Base-by-base conservation (phyloP, 2,113 vertebrate species). In the Sclerurus mexicanus region DNA sequence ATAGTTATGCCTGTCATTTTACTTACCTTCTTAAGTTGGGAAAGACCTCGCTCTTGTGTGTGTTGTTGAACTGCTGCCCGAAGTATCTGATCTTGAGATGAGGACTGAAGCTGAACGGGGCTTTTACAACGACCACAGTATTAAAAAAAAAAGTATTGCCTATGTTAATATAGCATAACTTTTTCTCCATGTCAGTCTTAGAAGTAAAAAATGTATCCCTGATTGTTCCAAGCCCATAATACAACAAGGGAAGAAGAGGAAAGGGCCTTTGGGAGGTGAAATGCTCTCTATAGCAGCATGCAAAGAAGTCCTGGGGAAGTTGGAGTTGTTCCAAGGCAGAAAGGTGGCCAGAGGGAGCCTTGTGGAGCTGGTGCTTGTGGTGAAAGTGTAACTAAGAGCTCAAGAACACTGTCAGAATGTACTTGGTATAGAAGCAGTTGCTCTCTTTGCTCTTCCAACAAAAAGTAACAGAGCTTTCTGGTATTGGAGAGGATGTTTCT, bases 1-100 rank as follows among this genome's bases (percentile, higher is more conserved):
- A 8, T 18, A 44, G 44, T 25, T 75, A 28, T 24, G 2, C 4
- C 1, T 5, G 4, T 30, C 0, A 4, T 8, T 89, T 73, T 28
- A 10, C 77, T 85, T 71, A 14, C 8, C 42, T 63, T 67, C 8
- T 81, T 47, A 44, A 46, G 19, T 3, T 76, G 44, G 18, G 22
- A 66, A 56, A 52, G 24, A 14, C 10, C 13, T 14, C 17, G 10
- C 3, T 63, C 19, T 33, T 35, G 3, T 39, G 30, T 66, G 28
- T 59, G 24, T 69, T 30, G 3, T 44, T 56, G 28, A 82, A 52
- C 53, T 85, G 8, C 37, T 76, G 0, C 31, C 16, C 33, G 15
- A 44, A 28, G 25, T 27, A 19, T 28, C 10, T 28, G 40, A 68
- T 24, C 30, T 58, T 18, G 40, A 85, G 66, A 23, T 42, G 20